A percentile compares a stretch with the other conserved stretches of the same genome.
Conservation (phyloP, 2,797 vertebrate species). For the Sylvilagus floridanus region DNA sequence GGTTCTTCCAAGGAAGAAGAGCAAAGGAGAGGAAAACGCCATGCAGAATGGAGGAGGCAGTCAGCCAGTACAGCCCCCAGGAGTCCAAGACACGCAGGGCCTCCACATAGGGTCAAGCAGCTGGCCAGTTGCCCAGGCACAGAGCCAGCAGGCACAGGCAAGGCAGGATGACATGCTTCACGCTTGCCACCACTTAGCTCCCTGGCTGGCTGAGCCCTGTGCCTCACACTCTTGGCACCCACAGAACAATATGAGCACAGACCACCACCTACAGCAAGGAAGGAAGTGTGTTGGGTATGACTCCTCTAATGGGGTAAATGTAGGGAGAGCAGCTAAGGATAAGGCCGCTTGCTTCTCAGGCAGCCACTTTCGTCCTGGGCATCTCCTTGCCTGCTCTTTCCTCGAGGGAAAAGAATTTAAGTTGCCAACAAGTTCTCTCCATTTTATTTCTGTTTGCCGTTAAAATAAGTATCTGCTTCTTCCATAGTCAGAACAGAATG, state of each 20-base stretch:
- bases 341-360: background rate
- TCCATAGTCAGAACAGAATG: background rate
- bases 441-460: conserved; percentile 13
- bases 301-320: background rate
- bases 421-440: background rate
- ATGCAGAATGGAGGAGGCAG: background rate
- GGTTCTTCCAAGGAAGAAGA: background rate
- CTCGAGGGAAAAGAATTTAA: conserved; percentile 19
- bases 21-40: background rate
- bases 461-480: conserved; percentile 26
- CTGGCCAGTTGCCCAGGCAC: background rate
- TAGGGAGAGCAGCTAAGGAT: background rate
- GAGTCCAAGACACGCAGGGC: background rate
- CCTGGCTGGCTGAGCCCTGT: background rate
- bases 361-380: background rate
- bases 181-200: background rate
- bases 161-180: too few species aligned
- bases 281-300: fast-evolving
- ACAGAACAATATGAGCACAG: background rate
- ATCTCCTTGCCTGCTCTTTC: background rate
- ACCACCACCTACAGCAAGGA: background rate
- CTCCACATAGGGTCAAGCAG: background rate
- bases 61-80: background rate
- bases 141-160: fast-evolving
- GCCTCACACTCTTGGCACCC: background rate